phyloP scores from a whole-genome alignment of 30 jellyfish, hydroid and myxozoan genomes.

The Turritopsis rubra region DNA sequence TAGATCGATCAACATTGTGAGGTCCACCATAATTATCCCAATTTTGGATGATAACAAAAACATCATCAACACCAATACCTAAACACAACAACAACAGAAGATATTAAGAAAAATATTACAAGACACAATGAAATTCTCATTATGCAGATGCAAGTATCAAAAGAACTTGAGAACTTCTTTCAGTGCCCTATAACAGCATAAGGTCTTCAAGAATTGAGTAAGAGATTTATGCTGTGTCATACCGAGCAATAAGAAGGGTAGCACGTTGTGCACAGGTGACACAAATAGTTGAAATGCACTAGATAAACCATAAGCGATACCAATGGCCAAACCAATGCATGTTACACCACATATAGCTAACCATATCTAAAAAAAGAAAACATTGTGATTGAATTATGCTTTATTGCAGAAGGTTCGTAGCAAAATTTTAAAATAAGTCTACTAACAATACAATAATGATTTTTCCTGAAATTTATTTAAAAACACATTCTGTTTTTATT shows the following conservation, averaged over 20 bases:
- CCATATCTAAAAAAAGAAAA: slow-evolving; percentile 50
- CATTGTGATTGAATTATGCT: background rate
- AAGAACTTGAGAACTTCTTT: too few relatives aligned
- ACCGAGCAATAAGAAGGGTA: slow-evolving; percentile 83
- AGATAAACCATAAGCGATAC: slow-evolving; percentile 76
- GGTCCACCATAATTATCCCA: slow-evolving; percentile 27
- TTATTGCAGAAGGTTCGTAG: too few relatives aligned
- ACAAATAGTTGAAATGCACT: slow-evolving; percentile 74
- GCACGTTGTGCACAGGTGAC: slow-evolving; percentile 72
- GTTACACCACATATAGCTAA: slow-evolving; percentile 68
- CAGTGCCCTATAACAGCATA: too few relatives aligned
- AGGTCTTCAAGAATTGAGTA: too few relatives aligned
- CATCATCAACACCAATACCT: slow-evolving; percentile 43
- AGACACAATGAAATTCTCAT: background rate
- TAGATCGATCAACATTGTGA: slow-evolving; percentile 5
- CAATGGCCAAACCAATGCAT: slow-evolving; percentile 70
- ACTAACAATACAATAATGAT: too few relatives aligned
- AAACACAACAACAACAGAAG: background rate
- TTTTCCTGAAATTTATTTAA: too few relatives aligned
- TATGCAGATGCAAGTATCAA: too few relatives aligned
- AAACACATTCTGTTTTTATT: too few relatives aligned
- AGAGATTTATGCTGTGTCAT: slow-evolving; percentile 20
- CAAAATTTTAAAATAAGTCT: too few relatives aligned
- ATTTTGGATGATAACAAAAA: slow-evolving; percentile 42
- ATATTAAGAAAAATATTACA: background rate